phyloP scores from a whole-genome alignment of 2,797 vertebrate genomes.

The Passerculus sandwichensis region DNA sequence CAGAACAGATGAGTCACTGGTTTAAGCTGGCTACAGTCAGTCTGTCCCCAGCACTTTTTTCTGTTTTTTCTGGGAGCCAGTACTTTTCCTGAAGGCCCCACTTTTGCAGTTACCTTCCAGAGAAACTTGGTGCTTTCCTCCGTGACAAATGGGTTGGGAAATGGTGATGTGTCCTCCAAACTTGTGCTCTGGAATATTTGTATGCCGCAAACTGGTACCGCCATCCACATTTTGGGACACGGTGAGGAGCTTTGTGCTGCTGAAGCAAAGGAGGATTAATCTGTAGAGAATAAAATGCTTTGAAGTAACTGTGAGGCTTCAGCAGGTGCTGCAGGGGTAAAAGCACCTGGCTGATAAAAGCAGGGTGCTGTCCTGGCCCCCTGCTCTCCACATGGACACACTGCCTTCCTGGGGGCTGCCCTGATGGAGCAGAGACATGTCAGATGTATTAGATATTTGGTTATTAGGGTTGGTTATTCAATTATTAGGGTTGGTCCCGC shows the following conservation, averaged over 20 bases:
- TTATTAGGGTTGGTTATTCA: not conserved
- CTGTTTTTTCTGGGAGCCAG: not conserved
- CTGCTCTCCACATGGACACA: not conserved
- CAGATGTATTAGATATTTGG: too few relatives aligned
- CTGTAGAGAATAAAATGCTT: not conserved
- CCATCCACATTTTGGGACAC: not conserved
- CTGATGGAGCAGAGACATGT: not conserved
- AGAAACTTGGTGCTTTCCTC: not conserved
- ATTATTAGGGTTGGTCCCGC: not conserved
- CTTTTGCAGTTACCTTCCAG: not conserved
- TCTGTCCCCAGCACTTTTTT: not conserved
- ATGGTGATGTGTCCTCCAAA: accelerated
- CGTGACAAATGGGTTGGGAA: not conserved
- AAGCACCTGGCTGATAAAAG: not conserved
- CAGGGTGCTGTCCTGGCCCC: not conserved
- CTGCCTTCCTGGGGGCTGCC: not conserved
- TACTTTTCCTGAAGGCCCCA: not conserved
- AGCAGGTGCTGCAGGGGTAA: not conserved
- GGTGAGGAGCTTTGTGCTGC: not conserved
- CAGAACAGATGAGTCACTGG: not conserved
- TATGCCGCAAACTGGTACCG: not conserved
- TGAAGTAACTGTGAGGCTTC: not conserved
- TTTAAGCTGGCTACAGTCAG: not conserved
- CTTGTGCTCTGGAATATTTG: not conserved
- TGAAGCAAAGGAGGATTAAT: not conserved